Evolutionary conservation across 1,140 invertebrate species (phyloP).

Genomic region (Gryon sp.): DNA sequence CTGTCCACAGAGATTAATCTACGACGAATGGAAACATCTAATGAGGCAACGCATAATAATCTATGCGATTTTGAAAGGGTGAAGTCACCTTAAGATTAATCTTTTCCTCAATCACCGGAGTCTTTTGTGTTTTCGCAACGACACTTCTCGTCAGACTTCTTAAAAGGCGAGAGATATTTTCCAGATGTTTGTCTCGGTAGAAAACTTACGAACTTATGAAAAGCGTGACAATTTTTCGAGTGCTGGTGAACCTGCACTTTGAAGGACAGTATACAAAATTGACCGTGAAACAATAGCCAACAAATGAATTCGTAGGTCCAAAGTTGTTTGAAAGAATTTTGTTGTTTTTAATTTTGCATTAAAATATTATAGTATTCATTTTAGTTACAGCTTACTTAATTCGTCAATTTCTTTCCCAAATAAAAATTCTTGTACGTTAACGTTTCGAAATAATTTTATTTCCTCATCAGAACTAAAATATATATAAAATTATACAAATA

Average conservation of each 20-base stretch:
- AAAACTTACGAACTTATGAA: background rate
- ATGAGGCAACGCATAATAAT: slow-evolving; percentile 59
- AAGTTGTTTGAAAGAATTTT: too few species aligned
- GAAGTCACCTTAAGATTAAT: slow-evolving; percentile 60
- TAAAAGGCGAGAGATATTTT: slow-evolving; percentile 32
- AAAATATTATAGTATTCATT: too few species aligned
- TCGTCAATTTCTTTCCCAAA: too few species aligned
- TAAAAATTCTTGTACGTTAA: too few species aligned
- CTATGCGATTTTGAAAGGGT: slow-evolving; percentile 39
- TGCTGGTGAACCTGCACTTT: slow-evolving; percentile 33
- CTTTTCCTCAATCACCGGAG: slow-evolving; percentile 66
- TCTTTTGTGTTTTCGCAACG: slow-evolving; percentile 39
- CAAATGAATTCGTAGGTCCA: too few species aligned
- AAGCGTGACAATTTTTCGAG: too few species aligned
- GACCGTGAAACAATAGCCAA: slow-evolving; percentile 36
- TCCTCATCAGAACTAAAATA: too few species aligned
- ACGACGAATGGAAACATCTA: slow-evolving; percentile 25
- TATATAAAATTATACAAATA: too few species aligned
- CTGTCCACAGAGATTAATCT: too few species aligned
- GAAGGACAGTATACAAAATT: slow-evolving; percentile 40
- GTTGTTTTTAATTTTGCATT: too few species aligned
- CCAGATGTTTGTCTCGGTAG: slow-evolving; percentile 9
- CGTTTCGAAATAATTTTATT: too few species aligned
- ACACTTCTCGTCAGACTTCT: slow-evolving; percentile 24
- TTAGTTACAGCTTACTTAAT: too few species aligned